Percentiles rank a stretch among this genome's conserved stretches.
These are phyloP conservation scores for Aricia artaxerxes DNA, from an alignment of 2,888 invertebrate species.

Conservation along the genomic window DNA sequence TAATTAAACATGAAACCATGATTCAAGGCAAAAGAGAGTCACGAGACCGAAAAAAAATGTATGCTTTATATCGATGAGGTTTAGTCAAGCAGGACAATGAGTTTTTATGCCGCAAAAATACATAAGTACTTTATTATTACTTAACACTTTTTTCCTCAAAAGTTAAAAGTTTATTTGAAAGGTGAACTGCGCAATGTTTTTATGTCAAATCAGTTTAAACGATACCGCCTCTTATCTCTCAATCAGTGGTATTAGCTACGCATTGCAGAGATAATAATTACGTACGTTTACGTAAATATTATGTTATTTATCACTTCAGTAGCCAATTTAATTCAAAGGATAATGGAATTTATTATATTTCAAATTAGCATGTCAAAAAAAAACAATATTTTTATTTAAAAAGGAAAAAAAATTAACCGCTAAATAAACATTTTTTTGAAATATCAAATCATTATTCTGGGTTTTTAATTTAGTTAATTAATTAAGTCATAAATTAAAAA, in stretches of 20 bases:
- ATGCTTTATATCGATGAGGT: too few relatives aligned
- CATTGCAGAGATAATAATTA: neutral
- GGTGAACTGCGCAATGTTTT: neutral
- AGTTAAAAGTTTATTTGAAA: neutral
- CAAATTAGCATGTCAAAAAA: neutral
- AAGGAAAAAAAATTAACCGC: neutral
- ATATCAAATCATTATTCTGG: neutral
- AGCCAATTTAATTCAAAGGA: neutral
- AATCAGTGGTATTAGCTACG: neutral
- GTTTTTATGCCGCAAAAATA: too few relatives aligned
- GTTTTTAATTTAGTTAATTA: neutral
- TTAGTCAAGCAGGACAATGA: too few relatives aligned
- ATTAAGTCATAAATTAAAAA: neutral
- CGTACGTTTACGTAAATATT: neutral
- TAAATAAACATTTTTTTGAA: neutral
- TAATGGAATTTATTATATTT: neutral
- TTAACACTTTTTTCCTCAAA: neutral
- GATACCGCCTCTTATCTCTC: neutral
- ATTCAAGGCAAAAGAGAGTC: too few relatives aligned
- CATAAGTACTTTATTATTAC: neutral
- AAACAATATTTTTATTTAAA: neutral
- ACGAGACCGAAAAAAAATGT: too few relatives aligned
- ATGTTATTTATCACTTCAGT: neutral
- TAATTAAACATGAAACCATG: too few relatives aligned
- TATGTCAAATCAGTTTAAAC: neutral